Evolutionary conservation across 2,888 invertebrate species (phyloP), one percentile per base, ranked within the genome.

Genomic region (Cephus pulcher): DNA sequence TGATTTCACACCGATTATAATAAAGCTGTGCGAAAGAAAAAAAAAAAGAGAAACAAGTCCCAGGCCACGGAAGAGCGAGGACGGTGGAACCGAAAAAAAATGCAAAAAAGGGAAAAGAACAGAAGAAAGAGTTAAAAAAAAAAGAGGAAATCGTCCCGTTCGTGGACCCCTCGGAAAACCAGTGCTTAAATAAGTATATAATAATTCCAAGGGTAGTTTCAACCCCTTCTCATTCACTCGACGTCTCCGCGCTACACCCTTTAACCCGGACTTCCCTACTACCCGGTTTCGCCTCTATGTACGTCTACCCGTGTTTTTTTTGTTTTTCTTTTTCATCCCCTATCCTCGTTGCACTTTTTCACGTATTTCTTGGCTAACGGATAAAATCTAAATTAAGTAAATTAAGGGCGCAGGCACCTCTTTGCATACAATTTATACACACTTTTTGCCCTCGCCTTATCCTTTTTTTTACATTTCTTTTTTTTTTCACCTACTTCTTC

Each of bases 351-450:
- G 30, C 73, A 71, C 68, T 80, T 81, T 81, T 80, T 79, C 76
- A 74, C 76, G 34, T 75, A 35, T 78, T 81, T 83, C 82, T 85
- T 81, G 87, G 85, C 88, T 86, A 91, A 91, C 91, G 91, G 91
- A 91, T 91, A 91, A 91, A 91, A 91, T 91, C 91, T 91, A 91
- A 91, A 91, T 91, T 91, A 91, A 91, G 91, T 91, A 91, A 91
- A 91, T 91, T 91, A 91, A 91, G 89, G 89, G 84, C 88, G 89
- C 88, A 85, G 88, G 85, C 84, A 85, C 76, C 74, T 79, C 87
- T 90, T 91, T 90, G 87, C 88, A 84, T 86, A 85, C 88, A 87
- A 91, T 91, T 90, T 91, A 90, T 90, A 89, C 82, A 86, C 88
- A 82, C 74, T 78, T 78, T 85, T 87, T 88, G 56, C 32, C 70